These are phyloP conservation scores for Eremobia ochroleuca DNA, from an alignment of 2,888 invertebrate species.

Conservation along the genomic window DNA sequence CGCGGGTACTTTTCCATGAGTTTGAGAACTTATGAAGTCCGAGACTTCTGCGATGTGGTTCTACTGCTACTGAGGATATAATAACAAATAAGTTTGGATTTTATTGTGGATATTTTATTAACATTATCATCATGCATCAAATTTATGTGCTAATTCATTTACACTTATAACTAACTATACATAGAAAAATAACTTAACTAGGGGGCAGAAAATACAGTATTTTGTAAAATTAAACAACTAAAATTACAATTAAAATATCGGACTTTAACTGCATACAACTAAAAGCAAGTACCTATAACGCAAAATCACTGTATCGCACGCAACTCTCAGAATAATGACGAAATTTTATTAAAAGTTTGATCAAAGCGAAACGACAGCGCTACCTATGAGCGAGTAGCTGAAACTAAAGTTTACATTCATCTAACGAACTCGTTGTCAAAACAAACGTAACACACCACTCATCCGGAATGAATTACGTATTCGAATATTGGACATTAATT, in stretches of 20 bases:
- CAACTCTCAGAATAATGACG: slow-evolving; percentile 86
- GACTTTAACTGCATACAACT: slow-evolving; percentile 87
- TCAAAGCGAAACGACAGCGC: slow-evolving; percentile 74
- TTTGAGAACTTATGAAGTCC: not conserved
- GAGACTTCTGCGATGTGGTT: slow-evolving; percentile 8
- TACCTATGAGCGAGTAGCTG: slow-evolving; percentile 74
- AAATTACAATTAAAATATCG: slow-evolving; percentile 87
- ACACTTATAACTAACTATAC: slow-evolving; percentile 91
- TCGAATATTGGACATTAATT: slow-evolving; percentile 82
- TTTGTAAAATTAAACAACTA: slow-evolving; percentile 89
- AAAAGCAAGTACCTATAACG: slow-evolving; percentile 87
- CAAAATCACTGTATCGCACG: slow-evolving; percentile 84
- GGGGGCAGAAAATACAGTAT: slow-evolving; percentile 90
- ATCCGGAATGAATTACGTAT: slow-evolving; percentile 82
- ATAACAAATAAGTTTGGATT: slow-evolving; percentile 83
- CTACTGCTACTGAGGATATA: slow-evolving; percentile 52
- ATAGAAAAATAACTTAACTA: slow-evolving; percentile 91
- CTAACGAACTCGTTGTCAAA: slow-evolving; percentile 64
- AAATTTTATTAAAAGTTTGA: slow-evolving; percentile 67
- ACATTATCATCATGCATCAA: slow-evolving; percentile 91
- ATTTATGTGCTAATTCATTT: slow-evolving; percentile 91
- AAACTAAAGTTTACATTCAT: slow-evolving; percentile 66
- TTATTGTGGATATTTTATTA: slow-evolving; percentile 91
- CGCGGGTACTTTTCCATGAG: not conserved
- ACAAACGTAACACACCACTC: slow-evolving; percentile 74